These are phyloP conservation scores for Heterochromis multidens DNA, from an alignment of 2,113 vertebrate species.

Conservation along the genomic window DNA sequence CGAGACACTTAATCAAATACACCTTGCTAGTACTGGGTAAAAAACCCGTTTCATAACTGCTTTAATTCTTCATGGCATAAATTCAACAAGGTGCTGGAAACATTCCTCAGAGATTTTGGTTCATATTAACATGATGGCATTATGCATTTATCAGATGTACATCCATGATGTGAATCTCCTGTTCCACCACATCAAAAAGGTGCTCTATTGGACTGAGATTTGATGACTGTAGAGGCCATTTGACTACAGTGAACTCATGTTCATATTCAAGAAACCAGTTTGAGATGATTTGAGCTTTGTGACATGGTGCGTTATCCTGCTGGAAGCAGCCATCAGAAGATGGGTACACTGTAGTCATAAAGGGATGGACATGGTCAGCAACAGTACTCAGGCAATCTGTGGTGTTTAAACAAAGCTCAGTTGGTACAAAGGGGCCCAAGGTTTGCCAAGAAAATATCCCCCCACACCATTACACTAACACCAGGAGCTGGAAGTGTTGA, in stretches of 20 bases:
- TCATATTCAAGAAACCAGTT: not conserved
- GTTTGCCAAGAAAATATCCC: no score
- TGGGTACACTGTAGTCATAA: not conserved
- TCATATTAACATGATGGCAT: not conserved
- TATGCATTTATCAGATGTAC: not conserved
- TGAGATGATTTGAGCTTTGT: not conserved
- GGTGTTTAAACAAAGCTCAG: no score
- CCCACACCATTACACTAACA: no score
- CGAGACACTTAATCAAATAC: not conserved
- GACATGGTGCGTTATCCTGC: not conserved
- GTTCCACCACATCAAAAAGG: not conserved
- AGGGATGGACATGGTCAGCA: no score
- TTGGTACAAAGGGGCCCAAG: no score
- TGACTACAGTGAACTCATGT: not conserved
- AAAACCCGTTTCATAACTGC: no score
- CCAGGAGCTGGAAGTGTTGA: no score
- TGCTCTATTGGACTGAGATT: not conserved
- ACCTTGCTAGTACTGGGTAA: fast-evolving
- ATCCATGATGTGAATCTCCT: not conserved
- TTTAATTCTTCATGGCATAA: not conserved
- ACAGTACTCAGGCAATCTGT: no score
- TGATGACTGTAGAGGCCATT: not conserved
- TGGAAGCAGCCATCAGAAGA: not conserved
- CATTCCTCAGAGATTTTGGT: no score
- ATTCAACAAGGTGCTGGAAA: not conserved